These are phyloP conservation scores for Heterohyrax brucei DNA, from an alignment of 2,797 vertebrate species.

Conservation along the genomic window DNA sequence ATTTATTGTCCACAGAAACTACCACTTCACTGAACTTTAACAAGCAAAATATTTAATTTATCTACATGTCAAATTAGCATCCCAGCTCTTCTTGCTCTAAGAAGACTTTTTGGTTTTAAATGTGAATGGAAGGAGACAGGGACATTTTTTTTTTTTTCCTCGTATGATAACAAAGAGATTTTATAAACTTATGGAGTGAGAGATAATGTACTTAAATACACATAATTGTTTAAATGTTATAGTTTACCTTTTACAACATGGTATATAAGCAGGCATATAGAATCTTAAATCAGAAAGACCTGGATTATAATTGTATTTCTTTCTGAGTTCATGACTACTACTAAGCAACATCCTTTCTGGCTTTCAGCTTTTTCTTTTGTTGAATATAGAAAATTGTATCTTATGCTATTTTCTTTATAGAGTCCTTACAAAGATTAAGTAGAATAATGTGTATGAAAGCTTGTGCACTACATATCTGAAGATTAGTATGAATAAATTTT, in stretches of 20 bases:
- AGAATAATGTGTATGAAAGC: not conserved
- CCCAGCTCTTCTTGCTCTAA: conserved; percentile 71
- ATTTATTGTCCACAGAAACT: conserved; percentile 62
- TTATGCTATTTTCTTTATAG: conserved; percentile 8
- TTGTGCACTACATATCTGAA: not conserved
- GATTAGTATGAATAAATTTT: conserved; percentile 33
- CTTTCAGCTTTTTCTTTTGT: not conserved
- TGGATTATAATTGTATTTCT: not conserved
- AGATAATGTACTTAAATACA: not conserved
- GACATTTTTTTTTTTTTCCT: conserved; percentile 65
- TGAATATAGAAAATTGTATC: conserved; percentile 24
- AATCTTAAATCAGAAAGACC: not conserved
- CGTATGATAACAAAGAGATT: conserved; percentile 76
- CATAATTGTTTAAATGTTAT: conserved; percentile 7
- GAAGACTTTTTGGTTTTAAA: conserved; percentile 77
- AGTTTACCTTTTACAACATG: not conserved
- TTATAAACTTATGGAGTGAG: conserved; percentile 63
- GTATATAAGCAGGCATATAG: not conserved
- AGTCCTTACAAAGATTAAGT: not conserved
- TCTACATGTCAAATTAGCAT: conserved; percentile 76
- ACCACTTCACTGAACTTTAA: conserved; percentile 77
- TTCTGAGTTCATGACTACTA: not conserved
- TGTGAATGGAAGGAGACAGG: not conserved
- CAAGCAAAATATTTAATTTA: conserved; percentile 82
- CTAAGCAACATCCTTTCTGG: not conserved